Percentiles rank a stretch among this genome's conserved stretches.
phyloP scores from a whole-genome alignment of 2,888 invertebrate genomes.

The Pandemis cinnamomeana region DNA sequence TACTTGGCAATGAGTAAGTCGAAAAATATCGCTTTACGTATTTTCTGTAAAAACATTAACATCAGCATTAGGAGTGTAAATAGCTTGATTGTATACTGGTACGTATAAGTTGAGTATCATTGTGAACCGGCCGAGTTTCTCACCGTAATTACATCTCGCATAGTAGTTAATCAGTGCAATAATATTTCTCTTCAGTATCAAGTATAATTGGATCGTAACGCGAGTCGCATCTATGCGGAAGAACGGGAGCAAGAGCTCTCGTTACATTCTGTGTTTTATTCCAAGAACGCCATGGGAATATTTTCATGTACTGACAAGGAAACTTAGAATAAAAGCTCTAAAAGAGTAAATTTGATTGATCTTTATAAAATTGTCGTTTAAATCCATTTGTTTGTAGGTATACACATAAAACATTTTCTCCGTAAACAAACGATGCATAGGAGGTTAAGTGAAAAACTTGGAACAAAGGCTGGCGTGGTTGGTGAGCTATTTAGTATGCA shows the following conservation, averaged over 20 bases:
- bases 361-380: not conserved
- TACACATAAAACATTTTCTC: slow-evolving; percentile 47
- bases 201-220: slow-evolving; percentile 82
- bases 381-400: slow-evolving; percentile 9
- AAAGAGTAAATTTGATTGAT: slow-evolving; percentile 3
- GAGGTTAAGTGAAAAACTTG: slow-evolving; percentile 64
- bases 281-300: slow-evolving; percentile 80
- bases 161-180: slow-evolving; percentile 70
- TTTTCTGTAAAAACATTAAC: slow-evolving; percentile 13
- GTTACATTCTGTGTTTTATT: slow-evolving; percentile 81
- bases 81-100: slow-evolving; percentile 42
- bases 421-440: slow-evolving; percentile 57
- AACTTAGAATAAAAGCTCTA: slow-evolving; percentile 7
- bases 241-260: slow-evolving; percentile 73
- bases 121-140: slow-evolving; percentile 69
- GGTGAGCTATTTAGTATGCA: slow-evolving; percentile 80
- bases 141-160: slow-evolving; percentile 73
- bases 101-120: slow-evolving; percentile 57
- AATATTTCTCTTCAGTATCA: slow-evolving; percentile 77
- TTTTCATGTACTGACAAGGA: slow-evolving; percentile 39
- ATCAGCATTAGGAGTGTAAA: slow-evolving; percentile 22
- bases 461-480: slow-evolving; percentile 66
- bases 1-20: not conserved
- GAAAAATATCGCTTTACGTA: not conserved
- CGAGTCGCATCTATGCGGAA: slow-evolving; percentile 80